phyloP scores from a whole-genome alignment of 1,140 invertebrate species.

The Neodiprion virginianus region DNA sequence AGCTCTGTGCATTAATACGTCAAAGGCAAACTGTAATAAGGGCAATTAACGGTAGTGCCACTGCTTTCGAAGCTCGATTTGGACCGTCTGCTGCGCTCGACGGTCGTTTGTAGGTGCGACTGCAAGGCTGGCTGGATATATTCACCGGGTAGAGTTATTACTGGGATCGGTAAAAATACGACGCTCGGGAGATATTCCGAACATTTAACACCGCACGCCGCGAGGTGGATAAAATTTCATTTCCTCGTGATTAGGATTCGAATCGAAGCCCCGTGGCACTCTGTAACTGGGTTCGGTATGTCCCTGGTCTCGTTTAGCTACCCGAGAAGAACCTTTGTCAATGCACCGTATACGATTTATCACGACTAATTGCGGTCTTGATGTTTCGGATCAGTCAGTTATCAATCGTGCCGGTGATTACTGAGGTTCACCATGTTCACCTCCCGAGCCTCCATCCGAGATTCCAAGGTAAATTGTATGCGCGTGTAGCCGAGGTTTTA shows the following conservation, averaged over 20 bases:
- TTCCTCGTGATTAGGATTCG: not conserved
- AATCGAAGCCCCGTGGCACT: constrained; percentile 5
- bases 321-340: not conserved
- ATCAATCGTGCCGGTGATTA: not conserved
- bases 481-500: too few relatives aligned
- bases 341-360: not conserved
- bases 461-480: constrained; percentile 1
- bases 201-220: not conserved
- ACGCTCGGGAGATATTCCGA: too few relatives aligned
- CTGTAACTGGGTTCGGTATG: not conserved
- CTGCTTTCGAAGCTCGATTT: not conserved
- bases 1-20: constrained; percentile 2
- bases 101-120: not conserved
- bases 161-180: not conserved
- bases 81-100: not conserved
- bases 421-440: not conserved
- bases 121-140: not conserved
- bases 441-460: not conserved
- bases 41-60: not conserved
- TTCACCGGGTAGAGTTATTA: not conserved
- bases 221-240: not conserved
- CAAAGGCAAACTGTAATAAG: constrained; percentile 9
- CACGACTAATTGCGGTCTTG: constrained; percentile 2
- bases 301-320: constrained; percentile 2
- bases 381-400: constrained; percentile 3